Percentiles rank a stretch among this genome's conserved stretches.
Conservation (phyloP, 2,888 invertebrate species). For the Tubulanus polymorphus region DNA sequence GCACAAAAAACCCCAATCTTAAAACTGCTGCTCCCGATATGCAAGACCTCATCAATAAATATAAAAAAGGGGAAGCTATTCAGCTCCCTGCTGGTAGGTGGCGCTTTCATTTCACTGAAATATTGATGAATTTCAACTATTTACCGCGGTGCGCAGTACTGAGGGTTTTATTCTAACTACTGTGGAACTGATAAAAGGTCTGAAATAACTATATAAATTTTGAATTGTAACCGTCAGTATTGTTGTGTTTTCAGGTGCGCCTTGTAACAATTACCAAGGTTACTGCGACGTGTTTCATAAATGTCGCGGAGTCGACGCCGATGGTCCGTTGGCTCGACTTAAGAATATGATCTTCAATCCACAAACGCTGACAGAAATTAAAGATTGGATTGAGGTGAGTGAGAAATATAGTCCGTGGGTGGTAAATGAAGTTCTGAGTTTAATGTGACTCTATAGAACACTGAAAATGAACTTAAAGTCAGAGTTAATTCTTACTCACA, state of each 20-base stretch:
- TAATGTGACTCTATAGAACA: too few species aligned
- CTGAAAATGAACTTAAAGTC: too few species aligned
- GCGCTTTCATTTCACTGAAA: too few species aligned
- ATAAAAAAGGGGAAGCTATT: constrained; percentile 17
- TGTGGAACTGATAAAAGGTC: too few species aligned
- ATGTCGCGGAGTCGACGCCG: constrained; percentile 97
- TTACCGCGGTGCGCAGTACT: too few species aligned
- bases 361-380: constrained; percentile 79
- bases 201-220: too few species aligned
- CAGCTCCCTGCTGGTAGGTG: constrained; percentile 30
- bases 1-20: constrained; percentile 59
- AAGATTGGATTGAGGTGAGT: constrained; percentile 84
- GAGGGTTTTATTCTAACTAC: too few species aligned
- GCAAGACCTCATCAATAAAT: constrained; percentile 17
- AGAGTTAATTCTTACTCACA: too few species aligned
- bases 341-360: constrained; percentile 93
- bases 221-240: too few species aligned
- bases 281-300: constrained; percentile 99
- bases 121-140: too few species aligned
- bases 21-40: constrained; percentile 11
- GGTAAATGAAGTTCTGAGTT: too few species aligned
- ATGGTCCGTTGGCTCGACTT: constrained; percentile 91
- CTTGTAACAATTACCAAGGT: constrained; percentile 96
- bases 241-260: constrained; percentile 63
- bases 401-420: too few species aligned